Evolutionary conservation across 2,797 vertebrate genomes (phyloP), one percentile per base, ranked within the genome.

Genomic region (Ibycter americanus): DNA sequence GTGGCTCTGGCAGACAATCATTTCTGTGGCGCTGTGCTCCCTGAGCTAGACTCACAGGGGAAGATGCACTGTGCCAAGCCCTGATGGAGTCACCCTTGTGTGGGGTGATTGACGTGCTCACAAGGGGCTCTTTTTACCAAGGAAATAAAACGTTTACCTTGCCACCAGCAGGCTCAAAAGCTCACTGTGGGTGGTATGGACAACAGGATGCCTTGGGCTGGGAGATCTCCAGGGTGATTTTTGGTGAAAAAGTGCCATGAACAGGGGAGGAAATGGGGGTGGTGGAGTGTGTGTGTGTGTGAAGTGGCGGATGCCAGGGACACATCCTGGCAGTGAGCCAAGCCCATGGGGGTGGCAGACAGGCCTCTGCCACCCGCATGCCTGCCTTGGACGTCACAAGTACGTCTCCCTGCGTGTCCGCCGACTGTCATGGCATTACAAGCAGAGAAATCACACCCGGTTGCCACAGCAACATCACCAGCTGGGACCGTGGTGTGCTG

Each of bases 401-500:
- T 40, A 89, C 76, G 26, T 94, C 74, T 96, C 90, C 40, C 59
- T 83, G 66, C 36, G 78, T 51, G 81, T 71, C 91, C 56, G 42
- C 92, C 22, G 83, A 18, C 86, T 84, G 94, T 27, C 95, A 74
- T 11, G 63, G 91, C 93, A 38, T 82, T 91, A 94, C 23, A 82
- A 71, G 83, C 95, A 55, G 54, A 78, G 90, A 70, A 96, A 96
- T 94, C 96, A 90, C 96, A 95, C 16, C 87, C 59, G 36, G 97
- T 98, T 93, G 89, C 97, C 93, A 96, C 84, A 81, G 98, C 95
- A 98, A 98, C 97, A 58, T 70, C 91, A 87, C 87, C 96, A 61
- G 95, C 87, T 71, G 85, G 96, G 96, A 96, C 93, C 26, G 76
- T 47, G 93, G 95, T 83, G 96, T 66, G 77, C 78, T 49, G 94